Conservation (phyloP, 2,797 vertebrate species). For the Octomys mimax region DNA sequence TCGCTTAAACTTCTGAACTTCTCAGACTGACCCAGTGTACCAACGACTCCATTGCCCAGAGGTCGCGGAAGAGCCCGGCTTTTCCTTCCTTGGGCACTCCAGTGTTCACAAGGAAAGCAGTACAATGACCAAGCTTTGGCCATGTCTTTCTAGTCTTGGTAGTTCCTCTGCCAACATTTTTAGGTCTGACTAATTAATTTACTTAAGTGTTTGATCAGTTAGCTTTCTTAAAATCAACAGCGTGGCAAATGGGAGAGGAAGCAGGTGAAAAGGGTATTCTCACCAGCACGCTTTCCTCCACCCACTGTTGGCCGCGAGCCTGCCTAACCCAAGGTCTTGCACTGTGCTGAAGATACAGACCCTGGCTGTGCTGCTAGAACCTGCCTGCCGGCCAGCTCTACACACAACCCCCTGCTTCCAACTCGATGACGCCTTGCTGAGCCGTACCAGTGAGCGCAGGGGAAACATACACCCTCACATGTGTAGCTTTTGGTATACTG, state of each 20-base stretch:
- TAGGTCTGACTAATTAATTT: background rate
- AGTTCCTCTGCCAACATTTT: background rate
- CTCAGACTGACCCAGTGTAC: too few relatives aligned
- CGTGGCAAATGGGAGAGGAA: background rate
- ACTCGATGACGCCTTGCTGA: too few relatives aligned
- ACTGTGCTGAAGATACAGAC: too few relatives aligned
- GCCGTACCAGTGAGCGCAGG: background rate
- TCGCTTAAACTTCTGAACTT: too few relatives aligned
- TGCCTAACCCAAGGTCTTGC: background rate
- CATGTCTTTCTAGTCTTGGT: background rate
- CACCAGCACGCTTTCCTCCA: background rate
- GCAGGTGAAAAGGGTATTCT: background rate
- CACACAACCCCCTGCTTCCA: background rate
- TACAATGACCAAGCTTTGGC: background rate
- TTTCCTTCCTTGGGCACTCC: background rate
- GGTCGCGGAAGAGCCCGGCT: background rate
- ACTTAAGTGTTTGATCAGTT: background rate
- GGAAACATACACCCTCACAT: background rate
- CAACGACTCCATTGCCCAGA: background rate
- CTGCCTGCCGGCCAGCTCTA: background rate
- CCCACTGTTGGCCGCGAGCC: background rate
- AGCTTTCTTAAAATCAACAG: background rate
- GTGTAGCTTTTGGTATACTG: background rate
- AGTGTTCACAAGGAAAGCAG: background rate
- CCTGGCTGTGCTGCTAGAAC: background rate